A percentile compares a stretch with the other conserved stretches of the same genome.
Evolutionary conservation across 1,140 invertebrate genomes (phyloP).

Genomic region (Drosophila willistoni): DNA sequence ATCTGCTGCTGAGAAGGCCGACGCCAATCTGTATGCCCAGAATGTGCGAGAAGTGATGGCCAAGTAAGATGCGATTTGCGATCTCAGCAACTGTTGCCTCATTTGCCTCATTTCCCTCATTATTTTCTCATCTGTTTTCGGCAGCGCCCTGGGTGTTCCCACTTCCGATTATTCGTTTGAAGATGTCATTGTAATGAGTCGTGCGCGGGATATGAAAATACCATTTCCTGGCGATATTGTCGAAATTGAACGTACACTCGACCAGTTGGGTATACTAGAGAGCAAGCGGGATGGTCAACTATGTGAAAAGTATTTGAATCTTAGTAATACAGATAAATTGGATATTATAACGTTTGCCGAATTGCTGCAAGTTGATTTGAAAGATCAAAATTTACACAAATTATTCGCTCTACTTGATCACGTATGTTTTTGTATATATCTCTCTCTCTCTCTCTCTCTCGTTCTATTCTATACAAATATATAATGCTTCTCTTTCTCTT

Average conservation of each 20-base stretch:
- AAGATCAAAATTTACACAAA: conserved; percentile 63
- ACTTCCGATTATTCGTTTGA: conserved; percentile 96
- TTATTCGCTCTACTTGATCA: conserved; percentile 74
- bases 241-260: conserved; percentile 90
- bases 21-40: conserved; percentile 95
- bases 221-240: conserved; percentile 89
- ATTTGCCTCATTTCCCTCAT: too few species aligned
- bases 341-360: conserved; percentile 74
- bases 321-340: conserved; percentile 62
- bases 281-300: conserved; percentile 59
- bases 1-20: conserved; percentile 92
- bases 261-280: conserved; percentile 84
- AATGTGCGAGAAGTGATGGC: conserved; percentile 97
- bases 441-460: not conserved
- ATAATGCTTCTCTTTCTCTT: not conserved
- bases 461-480: not conserved
- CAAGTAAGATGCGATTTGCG: conserved; percentile 86
- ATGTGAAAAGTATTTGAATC: conserved; percentile 45
- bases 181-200: conserved; percentile 93
- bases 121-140: conserved; percentile 5
- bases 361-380: conserved; percentile 62
- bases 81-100: not conserved
- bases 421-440: conserved; percentile 36
- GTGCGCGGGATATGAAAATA: conserved; percentile 91
- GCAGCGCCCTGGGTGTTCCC: conserved; percentile 91